Base-by-base conservation (phyloP, 2,113 vertebrate species). In the Stercorarius parasiticus region DNA sequence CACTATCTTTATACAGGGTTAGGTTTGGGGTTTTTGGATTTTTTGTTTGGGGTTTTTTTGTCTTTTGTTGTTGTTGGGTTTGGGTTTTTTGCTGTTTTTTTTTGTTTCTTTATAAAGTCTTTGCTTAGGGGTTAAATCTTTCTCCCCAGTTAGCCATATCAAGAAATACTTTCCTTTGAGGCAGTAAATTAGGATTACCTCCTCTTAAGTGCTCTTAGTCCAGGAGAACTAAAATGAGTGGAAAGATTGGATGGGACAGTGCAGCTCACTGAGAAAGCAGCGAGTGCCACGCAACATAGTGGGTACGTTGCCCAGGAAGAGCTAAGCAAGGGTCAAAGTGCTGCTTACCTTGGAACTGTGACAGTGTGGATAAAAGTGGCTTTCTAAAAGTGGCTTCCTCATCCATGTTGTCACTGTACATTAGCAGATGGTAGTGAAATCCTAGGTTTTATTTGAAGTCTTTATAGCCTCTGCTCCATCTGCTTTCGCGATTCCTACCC, bases 241-340 rank as follows among this genome's bases (percentile, higher is more conserved):
- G 34, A 29, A 56, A 61, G 45, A 38, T 2, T 27, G 65, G 11
- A 22, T 32, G 34, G 59, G 42, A 34, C 0, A 0, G 18, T 1
- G 1, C 64, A 73, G 73, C n/a, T 72, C 62, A 18, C 62, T 0
- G 1, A 59, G 38, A 20, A 62, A 67, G 42, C 25, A 19, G 30
- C 1, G 6, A 65, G 43, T 38, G 49, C 72, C 50, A 58, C 1
- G 0, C 5, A 0, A 56, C 30, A 30, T 0, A 22, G 12, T 0
- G 0, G 38, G 11, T 30, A 42, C 1, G 9, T 22, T 73, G 16
- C 40, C 70, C 30, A 19, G 76, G 45, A 52, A 83, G 14, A 64
- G 27, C 11, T 5, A 40, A 36, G 21, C 7, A 30, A 86, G 32
- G 62, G 62, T 86, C 71, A 43, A 77, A 94, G 67, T 36, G 40